Evolutionary conservation across 2,797 vertebrate genomes (phyloP), one percentile per base, ranked within the genome.

Genomic region (Adelosebastes latens): DNA sequence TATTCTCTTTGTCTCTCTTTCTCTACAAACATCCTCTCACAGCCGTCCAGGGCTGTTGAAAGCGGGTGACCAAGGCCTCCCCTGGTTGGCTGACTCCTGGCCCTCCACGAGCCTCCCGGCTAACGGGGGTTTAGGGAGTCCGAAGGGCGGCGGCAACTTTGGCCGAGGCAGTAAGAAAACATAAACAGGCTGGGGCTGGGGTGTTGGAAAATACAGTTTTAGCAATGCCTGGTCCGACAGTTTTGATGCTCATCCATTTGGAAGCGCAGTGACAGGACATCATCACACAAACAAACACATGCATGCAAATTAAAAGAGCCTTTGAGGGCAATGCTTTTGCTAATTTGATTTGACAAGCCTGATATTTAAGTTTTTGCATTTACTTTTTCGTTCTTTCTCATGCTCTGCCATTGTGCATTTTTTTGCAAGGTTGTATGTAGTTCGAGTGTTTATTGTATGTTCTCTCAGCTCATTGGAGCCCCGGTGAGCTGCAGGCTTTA

Each of bases 51-150:
- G 98, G 69, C 94, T 99, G 85, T 86, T 99, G 88, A 99, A 98
- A 90, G 95, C 97, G 9, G 96, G 96, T 66, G 97, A 98, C 87
- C 97, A 96, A 39, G 97, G 93, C 84, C 97, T 99, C 53, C 98
- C 97, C 62, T 99, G 98, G 98, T 94, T 99, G 92, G 97, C 97
- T 65, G 98, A 99, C 92, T 99, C 98, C 8, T 99, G 98, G 97
- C 98, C 98, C 78, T 97, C 98, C 59, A 97, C 97, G 1, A 98
- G 97, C 93, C 96, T 99, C 83, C 97, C 97, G 0, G 97, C 97
- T 18, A 98, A 97, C 74, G 97, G 96, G 52, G 97, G 96, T 85
- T 96, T 95, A 80, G 97, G 96, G 77, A 97, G 97, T 78, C 96
- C 97, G 5, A 98, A 96, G 87, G 96, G 97, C 77, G 93, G 97